Percentiles rank a stretch among this genome's conserved stretches.
Evolutionary conservation across 2,888 invertebrate genomes (phyloP).

Genomic region (Brachypterus glaber): DNA sequence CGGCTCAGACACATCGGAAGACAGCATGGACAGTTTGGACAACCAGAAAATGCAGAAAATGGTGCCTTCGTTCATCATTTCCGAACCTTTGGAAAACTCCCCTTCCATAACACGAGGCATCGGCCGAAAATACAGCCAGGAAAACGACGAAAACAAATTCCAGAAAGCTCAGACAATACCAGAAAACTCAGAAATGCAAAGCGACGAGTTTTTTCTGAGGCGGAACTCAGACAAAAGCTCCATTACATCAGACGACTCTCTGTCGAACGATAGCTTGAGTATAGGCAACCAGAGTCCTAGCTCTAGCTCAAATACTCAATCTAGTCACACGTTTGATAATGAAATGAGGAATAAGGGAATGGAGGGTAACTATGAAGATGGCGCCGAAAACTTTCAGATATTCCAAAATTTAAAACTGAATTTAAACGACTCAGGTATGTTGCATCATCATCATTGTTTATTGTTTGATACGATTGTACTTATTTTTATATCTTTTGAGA

Average conservation of each 20-base stretch:
- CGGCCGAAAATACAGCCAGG: constrained; percentile 52
- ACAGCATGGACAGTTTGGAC: constrained; percentile 60
- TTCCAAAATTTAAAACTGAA: constrained; percentile 33
- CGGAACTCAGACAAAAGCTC: constrained; percentile 61
- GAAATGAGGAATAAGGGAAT: constrained; percentile 32
- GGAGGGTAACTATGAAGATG: constrained; percentile 31
- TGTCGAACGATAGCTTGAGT: constrained; percentile 54
- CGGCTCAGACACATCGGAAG: constrained; percentile 61
- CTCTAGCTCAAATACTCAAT: constrained; percentile 38
- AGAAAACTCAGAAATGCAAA: constrained; percentile 16
- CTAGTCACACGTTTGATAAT: constrained; percentile 32
- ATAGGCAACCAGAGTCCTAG: constrained; percentile 40
- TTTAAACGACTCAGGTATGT: constrained; percentile 12
- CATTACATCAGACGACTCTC: constrained; percentile 62
- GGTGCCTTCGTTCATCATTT: constrained; percentile 58
- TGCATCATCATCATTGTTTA: too few species aligned
- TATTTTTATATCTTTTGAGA: too few species aligned
- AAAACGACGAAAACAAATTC: constrained; percentile 33
- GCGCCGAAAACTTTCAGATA: constrained; percentile 34
- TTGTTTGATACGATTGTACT: too few species aligned
- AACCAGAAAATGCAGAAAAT: constrained; percentile 41
- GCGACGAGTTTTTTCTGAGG: constrained; percentile 44
- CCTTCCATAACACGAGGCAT: constrained; percentile 72
- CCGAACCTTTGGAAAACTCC: constrained; percentile 62
- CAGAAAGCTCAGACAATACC: constrained; percentile 12